These are phyloP conservation scores for Rhabdomys dilectus DNA, from an alignment of 2,113 vertebrate species.

Conservation along the genomic window DNA sequence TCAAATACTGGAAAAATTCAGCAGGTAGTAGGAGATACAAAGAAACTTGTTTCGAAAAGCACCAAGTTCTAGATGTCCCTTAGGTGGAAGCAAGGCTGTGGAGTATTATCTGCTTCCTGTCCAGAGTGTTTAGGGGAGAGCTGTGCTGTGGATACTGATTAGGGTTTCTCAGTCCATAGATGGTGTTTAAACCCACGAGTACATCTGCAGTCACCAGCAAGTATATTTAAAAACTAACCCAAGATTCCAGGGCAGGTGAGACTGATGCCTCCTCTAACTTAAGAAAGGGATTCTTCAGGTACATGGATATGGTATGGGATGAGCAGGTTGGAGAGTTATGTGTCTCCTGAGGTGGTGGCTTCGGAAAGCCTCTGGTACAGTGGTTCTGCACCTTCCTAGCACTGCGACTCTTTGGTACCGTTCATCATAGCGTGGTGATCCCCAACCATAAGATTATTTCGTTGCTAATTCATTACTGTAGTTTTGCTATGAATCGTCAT, in stretches of 20 bases:
- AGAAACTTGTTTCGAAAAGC: background rate
- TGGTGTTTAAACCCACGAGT: background rate
- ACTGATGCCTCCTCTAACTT: background rate
- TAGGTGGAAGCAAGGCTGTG: background rate
- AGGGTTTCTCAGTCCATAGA: background rate
- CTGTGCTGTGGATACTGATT: background rate
- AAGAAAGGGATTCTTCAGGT: background rate
- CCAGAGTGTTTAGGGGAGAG: background rate
- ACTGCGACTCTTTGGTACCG: background rate
- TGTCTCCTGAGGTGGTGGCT: background rate
- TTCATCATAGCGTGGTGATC: background rate
- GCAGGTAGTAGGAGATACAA: background rate
- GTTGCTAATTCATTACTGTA: background rate
- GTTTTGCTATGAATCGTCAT: background rate
- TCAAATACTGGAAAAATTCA: background rate
- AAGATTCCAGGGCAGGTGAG: background rate
- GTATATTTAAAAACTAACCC: background rate
- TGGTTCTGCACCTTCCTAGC: background rate
- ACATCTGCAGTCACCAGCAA: background rate
- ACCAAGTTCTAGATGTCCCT: background rate
- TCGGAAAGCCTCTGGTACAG: background rate
- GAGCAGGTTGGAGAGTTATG: background rate
- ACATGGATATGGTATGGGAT: background rate
- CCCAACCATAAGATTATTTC: background rate
- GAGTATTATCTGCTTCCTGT: background rate